Percentiles rank a stretch among this genome's conserved stretches.
These are phyloP conservation scores for Dromius quadrimaculatus DNA, from an alignment of 2,888 invertebrate species.

Conservation along the genomic window DNA sequence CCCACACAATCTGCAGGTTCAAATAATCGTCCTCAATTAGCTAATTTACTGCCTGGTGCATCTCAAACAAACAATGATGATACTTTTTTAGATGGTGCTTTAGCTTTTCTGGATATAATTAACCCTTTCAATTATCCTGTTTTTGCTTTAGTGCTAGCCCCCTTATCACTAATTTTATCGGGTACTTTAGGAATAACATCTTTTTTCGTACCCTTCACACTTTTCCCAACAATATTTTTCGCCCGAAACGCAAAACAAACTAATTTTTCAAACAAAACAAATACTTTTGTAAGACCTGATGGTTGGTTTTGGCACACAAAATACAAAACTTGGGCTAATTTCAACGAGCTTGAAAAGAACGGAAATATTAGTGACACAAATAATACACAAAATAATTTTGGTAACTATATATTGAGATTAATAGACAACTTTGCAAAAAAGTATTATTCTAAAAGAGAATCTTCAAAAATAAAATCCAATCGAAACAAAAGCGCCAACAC, in stretches of 20 bases:
- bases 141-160: constrained; percentile 73
- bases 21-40: constrained; percentile 55
- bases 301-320: constrained; percentile 73
- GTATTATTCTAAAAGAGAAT: constrained; percentile 63
- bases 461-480: no score
- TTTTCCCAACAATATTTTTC: constrained; percentile 67
- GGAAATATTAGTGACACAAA: constrained; percentile 56
- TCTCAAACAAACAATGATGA: constrained; percentile 37
- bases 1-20: constrained; percentile 47
- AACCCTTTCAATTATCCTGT: constrained; percentile 69
- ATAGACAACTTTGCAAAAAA: constrained; percentile 63
- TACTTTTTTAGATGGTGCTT: constrained; percentile 66
- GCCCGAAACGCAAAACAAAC: constrained; percentile 55
- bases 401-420: constrained; percentile 56
- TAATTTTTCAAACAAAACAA: background rate
- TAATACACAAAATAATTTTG: constrained; percentile 53
- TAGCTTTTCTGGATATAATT: constrained; percentile 60
- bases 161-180: constrained; percentile 73
- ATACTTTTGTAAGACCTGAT: constrained; percentile 63
- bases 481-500: no score
- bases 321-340: constrained; percentile 70
- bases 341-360: constrained; percentile 61
- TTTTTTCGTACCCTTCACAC: constrained; percentile 75
- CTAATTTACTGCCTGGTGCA: constrained; percentile 55
- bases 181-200: constrained; percentile 74